Percentiles rank a stretch among this genome's conserved stretches.
Conservation (phyloP, 2,888 invertebrate species). For the Tetragonula carbonaria region DNA sequence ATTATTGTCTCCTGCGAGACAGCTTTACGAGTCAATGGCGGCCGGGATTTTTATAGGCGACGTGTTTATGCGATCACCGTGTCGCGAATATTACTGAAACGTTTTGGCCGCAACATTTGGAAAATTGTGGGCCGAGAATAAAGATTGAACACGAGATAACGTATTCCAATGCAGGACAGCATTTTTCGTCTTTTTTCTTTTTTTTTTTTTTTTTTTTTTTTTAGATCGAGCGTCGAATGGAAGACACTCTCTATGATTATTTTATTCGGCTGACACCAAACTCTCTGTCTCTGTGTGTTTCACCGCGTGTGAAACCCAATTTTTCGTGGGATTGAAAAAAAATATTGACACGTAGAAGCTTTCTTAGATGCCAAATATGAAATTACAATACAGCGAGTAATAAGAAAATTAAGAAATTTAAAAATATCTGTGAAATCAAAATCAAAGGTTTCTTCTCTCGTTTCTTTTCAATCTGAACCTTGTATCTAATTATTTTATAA, state of each 20-base stretch:
- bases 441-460: no score
- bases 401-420: no score
- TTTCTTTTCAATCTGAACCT: no score
- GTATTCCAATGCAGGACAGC: not conserved
- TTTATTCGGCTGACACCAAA: not conserved
- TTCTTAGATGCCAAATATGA: no score
- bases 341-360: no score
- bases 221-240: not conserved
- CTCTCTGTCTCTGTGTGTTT: no score
- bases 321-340: not conserved
- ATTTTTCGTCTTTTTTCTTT: not conserved
- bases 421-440: no score
- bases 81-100: constrained; percentile 10
- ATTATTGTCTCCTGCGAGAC: constrained; percentile 38
- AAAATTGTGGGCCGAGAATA: constrained; percentile 19
- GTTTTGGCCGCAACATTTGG: constrained; percentile 21
- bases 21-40: constrained; percentile 35
- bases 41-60: constrained; percentile 32
- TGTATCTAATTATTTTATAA: no score
- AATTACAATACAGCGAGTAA: no score
- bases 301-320: not conserved
- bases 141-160: constrained; percentile 14
- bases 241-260: not conserved
- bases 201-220: not conserved
- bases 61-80: constrained; percentile 16